Conservation (phyloP, 2,888 invertebrate species). For the Melitaea athalia region DNA sequence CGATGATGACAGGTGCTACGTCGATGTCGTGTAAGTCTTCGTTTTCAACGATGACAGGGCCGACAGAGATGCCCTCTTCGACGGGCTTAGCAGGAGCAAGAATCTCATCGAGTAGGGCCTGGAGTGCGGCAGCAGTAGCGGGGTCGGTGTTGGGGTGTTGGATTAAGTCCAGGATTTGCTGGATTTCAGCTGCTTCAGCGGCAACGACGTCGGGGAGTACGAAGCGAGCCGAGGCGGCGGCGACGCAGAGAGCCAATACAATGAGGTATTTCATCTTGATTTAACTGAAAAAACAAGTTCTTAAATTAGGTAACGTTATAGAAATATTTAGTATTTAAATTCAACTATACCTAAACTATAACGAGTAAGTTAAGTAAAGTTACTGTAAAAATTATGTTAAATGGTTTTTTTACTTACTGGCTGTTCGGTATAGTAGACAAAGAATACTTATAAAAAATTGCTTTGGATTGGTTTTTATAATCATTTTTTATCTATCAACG, state of each 20-base stretch:
- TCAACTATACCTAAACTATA: too few relatives aligned
- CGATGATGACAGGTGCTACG: background rate
- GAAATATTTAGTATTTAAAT: too few relatives aligned
- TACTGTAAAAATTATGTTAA: too few relatives aligned
- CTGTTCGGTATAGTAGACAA: background rate
- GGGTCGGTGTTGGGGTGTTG: constrained; percentile 51
- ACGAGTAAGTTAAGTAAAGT: too few relatives aligned
- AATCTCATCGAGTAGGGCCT: constrained; percentile 43
- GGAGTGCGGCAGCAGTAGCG: constrained; percentile 47
- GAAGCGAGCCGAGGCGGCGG: constrained; percentile 37
- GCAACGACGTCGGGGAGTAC: constrained; percentile 35
- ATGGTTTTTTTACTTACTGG: background rate
- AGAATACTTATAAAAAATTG: background rate
- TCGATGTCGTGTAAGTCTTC: background rate
- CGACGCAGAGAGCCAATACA: constrained; percentile 57
- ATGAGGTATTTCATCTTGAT: constrained; percentile 36
- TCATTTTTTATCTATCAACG: constrained; percentile 9
- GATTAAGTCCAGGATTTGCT: constrained; percentile 46
- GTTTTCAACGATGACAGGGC: background rate
- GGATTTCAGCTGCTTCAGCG: constrained; percentile 36
- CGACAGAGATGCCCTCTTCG: background rate
- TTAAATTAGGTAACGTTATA: background rate
- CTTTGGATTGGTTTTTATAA: constrained; percentile 9
- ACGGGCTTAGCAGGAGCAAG: constrained; percentile 33
- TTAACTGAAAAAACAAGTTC: background rate